A percentile compares a stretch with the other conserved stretches of the same genome.
These are phyloP conservation scores for Luperina testacea DNA, from an alignment of 2,888 invertebrate genomes.

Conservation along the genomic window DNA sequence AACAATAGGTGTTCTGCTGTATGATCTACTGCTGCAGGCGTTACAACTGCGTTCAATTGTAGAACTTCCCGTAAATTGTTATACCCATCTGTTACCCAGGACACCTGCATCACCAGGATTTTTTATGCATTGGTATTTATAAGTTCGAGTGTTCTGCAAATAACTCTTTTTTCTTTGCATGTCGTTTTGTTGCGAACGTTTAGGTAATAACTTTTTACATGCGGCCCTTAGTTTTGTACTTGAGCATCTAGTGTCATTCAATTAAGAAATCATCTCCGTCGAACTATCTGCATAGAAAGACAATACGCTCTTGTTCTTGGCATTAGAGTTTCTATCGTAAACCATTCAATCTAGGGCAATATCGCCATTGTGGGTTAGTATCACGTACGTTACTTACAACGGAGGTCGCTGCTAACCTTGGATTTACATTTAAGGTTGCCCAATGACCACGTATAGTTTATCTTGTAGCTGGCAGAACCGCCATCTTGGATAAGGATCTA, in stretches of 20 bases:
- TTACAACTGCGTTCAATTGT: slow-evolving; percentile 27
- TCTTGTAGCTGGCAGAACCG: not conserved
- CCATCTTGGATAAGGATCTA: not conserved
- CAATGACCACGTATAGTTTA: not conserved
- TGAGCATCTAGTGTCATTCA: not conserved
- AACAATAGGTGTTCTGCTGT: slow-evolving; percentile 19
- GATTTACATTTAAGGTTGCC: slow-evolving; percentile 33
- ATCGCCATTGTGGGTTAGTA: slow-evolving; percentile 48
- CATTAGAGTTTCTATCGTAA: slow-evolving; percentile 26
- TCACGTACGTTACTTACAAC: slow-evolving; percentile 53
- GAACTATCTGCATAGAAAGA: not conserved
- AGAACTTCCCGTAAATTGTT: slow-evolving; percentile 13
- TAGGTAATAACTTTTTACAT: not conserved
- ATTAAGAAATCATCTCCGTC: not conserved
- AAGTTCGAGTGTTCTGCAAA: not conserved
- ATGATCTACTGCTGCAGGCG: slow-evolving; percentile 11
- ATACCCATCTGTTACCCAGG: not conserved
- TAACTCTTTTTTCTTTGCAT: not conserved
- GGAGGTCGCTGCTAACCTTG: slow-evolving; percentile 51
- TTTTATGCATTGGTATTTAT: not conserved
- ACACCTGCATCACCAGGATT: not conserved
- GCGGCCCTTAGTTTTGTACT: not conserved
- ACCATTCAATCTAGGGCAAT: slow-evolving; percentile 60
- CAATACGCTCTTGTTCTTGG: slow-evolving; percentile 9
- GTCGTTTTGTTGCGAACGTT: not conserved